A percentile compares a stretch with the other conserved stretches of the same genome.
Evolutionary conservation across 2,113 vertebrate species (phyloP).

Genomic region (Nettapus auritus): DNA sequence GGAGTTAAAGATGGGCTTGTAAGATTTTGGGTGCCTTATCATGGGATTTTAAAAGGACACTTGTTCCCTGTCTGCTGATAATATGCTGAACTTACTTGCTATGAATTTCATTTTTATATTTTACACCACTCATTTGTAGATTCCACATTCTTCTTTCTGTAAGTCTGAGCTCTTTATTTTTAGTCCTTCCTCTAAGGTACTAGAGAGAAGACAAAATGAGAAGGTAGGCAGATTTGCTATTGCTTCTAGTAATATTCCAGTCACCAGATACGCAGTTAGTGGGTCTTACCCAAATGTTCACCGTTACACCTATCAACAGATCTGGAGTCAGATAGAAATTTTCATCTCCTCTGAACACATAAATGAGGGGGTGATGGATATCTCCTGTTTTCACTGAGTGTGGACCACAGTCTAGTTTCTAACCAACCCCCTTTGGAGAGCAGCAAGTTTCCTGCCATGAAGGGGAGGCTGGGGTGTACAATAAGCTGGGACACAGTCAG

Average conservation of each 20-base stretch:
- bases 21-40: not conserved
- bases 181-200: not conserved
- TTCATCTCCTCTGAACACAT: not conserved
- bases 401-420: not conserved
- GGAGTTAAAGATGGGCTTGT: not conserved
- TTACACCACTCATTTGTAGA: not conserved
- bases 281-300: not conserved
- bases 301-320: not conserved
- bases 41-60: not conserved
- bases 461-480: not conserved
- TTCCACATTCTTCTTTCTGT: not conserved
- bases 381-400: not conserved
- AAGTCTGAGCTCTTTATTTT: not conserved
- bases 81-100: not conserved
- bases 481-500: not conserved
- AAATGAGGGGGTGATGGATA: not conserved
- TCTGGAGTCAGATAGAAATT: not conserved
- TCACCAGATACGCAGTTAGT: not conserved
- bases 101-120: not conserved
- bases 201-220: not conserved
- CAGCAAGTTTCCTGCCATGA: not conserved
- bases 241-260: not conserved
- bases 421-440: not conserved
- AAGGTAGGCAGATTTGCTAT: not conserved
- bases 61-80: not conserved